Percentiles rank a stretch among this genome's conserved stretches.
Conservation (phyloP, 2,888 invertebrate genomes). For the Adineta ricciae region DNA sequence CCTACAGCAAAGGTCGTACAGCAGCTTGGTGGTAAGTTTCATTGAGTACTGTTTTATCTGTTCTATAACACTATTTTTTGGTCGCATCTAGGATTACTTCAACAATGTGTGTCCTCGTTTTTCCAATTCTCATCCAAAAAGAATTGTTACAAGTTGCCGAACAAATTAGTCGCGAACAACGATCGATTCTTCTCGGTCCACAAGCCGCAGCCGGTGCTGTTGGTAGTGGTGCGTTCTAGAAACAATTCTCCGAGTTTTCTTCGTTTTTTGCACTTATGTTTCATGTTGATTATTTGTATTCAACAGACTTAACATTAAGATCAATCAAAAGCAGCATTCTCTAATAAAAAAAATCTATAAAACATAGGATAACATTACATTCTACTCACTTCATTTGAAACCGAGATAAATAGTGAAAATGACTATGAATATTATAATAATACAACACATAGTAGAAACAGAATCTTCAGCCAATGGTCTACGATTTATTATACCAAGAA, state of each 20-base stretch:
- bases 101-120: neutral
- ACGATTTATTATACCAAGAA: too few relatives aligned
- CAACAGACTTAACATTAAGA: neutral
- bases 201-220: neutral
- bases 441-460: too few relatives aligned
- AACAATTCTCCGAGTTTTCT: neutral
- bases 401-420: too few relatives aligned
- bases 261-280: neutral
- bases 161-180: neutral
- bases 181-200: slow-evolving; percentile 4
- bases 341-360: neutral
- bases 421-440: too few relatives aligned
- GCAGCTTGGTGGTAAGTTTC: neutral
- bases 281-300: neutral
- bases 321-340: neutral
- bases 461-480: too few relatives aligned
- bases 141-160: slow-evolving; percentile 17
- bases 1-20: neutral
- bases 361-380: too few relatives aligned
- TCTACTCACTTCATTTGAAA: too few relatives aligned
- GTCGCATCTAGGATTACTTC: neutral
- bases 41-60: neutral
- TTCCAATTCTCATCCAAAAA: slow-evolving; percentile 4
- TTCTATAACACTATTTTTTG: neutral
- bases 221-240: neutral